Evolutionary conservation across 2,888 invertebrate species (phyloP), one percentile per base, ranked within the genome.

Genomic region (Hetaerina titia): DNA sequence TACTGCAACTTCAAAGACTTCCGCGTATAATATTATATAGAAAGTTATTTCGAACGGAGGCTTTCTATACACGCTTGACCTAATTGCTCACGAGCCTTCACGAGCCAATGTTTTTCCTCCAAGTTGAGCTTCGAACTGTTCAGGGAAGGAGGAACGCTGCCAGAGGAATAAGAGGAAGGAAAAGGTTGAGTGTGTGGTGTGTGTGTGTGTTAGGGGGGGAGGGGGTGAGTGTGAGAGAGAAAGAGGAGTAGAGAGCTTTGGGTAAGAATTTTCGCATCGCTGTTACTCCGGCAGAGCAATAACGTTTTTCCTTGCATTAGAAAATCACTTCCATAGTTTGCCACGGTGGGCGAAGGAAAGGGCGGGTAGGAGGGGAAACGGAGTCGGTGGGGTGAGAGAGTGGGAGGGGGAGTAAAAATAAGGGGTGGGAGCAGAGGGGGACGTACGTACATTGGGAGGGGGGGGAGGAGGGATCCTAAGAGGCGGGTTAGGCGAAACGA

Each of bases 311-410:
- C 92, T 92, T 56, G 92, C 64, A 92, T 92, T 92, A 92, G 92
- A 92, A 92, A 92, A 92, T 92, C 69, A 92, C 92, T 92, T 92
- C 92, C 69, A 92, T 92, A 92, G 92, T 92, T 92, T 92, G 92
- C 69, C 69, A 92, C 92, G 69, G 69, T 22, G 56, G 92, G 45
- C 64, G 57, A 45, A 64, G 57, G n/a, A n/a, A 58, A n/a, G 57
- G 69, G 69, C 45, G 45, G 45, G 25, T 31, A 31, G 31, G 31
- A 81, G 11, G 6, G 89, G 58, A 19, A 4, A 57, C 7, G 22
- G 19, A 45, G 89, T 22, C n/a, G 58, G 87, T 31, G 87, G 31
- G 19, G 45, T 17, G 31, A 31, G 31, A 6, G 45, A 31, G 9
- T 57, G 89, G 58, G 7, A 31, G 57, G 56, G 88, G 19, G 56